phyloP scores from a whole-genome alignment of 2,797 vertebrate species.

The Myiotriccus ornatus region DNA sequence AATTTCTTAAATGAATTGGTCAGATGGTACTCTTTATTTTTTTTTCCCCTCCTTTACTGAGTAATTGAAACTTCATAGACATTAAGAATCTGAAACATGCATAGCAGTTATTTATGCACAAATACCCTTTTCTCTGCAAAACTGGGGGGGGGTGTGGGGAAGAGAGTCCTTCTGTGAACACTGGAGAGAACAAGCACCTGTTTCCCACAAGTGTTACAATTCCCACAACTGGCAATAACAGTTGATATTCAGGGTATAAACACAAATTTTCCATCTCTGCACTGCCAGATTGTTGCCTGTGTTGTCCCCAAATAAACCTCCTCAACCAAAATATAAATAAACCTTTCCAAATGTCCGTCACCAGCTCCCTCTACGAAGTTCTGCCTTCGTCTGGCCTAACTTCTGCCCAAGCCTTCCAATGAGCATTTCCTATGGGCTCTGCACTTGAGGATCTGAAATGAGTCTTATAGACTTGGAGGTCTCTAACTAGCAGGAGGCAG shows the following conservation, averaged over 20 bases:
- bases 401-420: background rate
- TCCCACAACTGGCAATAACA: background rate
- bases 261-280: background rate
- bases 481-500: background rate
- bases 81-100: constrained; percentile 26
- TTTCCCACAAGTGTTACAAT: background rate
- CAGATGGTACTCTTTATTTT: background rate
- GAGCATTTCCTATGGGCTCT: background rate
- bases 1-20: constrained; percentile 27
- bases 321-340: background rate
- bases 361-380: background rate
- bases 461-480: background rate
- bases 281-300: background rate
- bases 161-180: background rate
- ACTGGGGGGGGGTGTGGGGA: background rate
- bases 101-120: background rate
- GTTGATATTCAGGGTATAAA: constrained; percentile 19
- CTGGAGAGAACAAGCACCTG: background rate
- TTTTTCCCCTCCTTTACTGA: background rate
- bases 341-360: background rate
- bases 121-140: constrained; percentile 17
- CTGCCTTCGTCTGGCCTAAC: background rate
- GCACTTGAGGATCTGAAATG: background rate
- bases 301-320: background rate
- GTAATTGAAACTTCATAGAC: constrained; percentile 30